Evolutionary conservation across 1,140 invertebrate genomes (phyloP).

Genomic region (Tetragnatha versicolor): DNA sequence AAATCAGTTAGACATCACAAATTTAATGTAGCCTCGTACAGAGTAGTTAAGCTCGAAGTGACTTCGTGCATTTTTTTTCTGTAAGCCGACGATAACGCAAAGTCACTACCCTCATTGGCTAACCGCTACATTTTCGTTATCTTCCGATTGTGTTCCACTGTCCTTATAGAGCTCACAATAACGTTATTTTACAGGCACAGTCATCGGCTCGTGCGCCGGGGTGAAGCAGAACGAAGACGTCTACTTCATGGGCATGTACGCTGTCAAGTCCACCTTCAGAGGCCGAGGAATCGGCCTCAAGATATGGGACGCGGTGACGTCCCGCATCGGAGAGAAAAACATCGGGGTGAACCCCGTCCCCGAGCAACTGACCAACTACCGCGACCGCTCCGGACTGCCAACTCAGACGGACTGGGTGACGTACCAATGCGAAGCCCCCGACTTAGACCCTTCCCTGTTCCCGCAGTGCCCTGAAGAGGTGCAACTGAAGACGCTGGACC

Average conservation of each 20-base stretch:
- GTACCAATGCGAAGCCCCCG: background rate
- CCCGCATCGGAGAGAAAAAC: slow-evolving; percentile 56
- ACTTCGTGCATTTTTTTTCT: too few relatives aligned
- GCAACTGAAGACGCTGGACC: background rate
- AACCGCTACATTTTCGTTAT: too few relatives aligned
- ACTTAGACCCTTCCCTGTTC: background rate
- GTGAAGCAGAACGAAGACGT: slow-evolving; percentile 51
- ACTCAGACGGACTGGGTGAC: slow-evolving; percentile 5
- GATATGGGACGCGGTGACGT: slow-evolving; percentile 56
- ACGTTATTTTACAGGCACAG: slow-evolving; percentile 35
- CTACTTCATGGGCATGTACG: slow-evolving; percentile 58
- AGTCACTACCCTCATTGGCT: too few relatives aligned
- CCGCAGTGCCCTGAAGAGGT: background rate
- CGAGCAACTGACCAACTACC: slow-evolving; percentile 55
- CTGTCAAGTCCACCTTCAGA: slow-evolving; percentile 53
- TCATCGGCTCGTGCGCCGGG: slow-evolving; percentile 57
- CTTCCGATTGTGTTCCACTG: too few relatives aligned
- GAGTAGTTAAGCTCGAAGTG: too few relatives aligned
- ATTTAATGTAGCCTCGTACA: too few relatives aligned
- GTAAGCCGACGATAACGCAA: too few relatives aligned
- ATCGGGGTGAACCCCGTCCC: slow-evolving; percentile 58
- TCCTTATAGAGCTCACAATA: too few relatives aligned
- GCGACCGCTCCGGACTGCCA: slow-evolving; percentile 56
- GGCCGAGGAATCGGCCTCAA: slow-evolving; percentile 55
- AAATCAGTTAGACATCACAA: too few relatives aligned